Conservation (phyloP, 2,113 vertebrate genomes). For the Progne subis region DNA sequence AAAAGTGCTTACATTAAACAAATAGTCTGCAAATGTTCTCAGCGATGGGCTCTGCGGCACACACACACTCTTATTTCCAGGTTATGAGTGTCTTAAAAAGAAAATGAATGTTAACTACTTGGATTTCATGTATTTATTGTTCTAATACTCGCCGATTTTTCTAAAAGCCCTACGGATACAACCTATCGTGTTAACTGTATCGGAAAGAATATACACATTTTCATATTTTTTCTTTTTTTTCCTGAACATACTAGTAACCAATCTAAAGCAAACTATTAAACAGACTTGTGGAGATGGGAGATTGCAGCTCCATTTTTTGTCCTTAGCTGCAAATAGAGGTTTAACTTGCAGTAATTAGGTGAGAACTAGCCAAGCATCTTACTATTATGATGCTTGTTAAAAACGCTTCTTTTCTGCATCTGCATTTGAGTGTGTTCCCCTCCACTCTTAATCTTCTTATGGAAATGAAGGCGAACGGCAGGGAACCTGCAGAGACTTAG, state of each 20-base stretch:
- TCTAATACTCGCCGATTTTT: constrained; percentile 40
- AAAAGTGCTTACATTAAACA: constrained; percentile 66
- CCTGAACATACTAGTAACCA: constrained; percentile 21
- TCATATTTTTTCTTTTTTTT: constrained; percentile 8
- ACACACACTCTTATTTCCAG: not conserved
- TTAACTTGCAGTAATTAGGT: constrained; percentile 96
- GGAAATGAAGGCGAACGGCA: constrained; percentile 96
- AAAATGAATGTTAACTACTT: constrained; percentile 24
- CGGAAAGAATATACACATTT: constrained; percentile 23
- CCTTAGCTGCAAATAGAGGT: constrained; percentile 86
- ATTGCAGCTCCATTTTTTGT: constrained; percentile 76
- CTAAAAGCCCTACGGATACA: constrained; percentile 5
- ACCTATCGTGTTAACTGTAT: constrained; percentile 46
- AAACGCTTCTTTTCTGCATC: constrained; percentile 90
- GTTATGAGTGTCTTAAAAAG: constrained; percentile 25
- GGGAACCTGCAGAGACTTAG: constrained; percentile 90
- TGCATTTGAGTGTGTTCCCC: constrained; percentile 95
- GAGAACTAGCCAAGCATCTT: constrained; percentile 93
- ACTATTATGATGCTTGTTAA: constrained; percentile 97
- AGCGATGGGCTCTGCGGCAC: not conserved
- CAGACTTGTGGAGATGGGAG: constrained; percentile 72
- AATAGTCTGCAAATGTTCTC: constrained; percentile 41
- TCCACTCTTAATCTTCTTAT: constrained; percentile 98
- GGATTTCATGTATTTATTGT: constrained; percentile 60
- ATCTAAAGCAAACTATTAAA: constrained; percentile 69